Base-by-base conservation (phyloP, 2,113 vertebrate species). In the Catharus minimus region DNA sequence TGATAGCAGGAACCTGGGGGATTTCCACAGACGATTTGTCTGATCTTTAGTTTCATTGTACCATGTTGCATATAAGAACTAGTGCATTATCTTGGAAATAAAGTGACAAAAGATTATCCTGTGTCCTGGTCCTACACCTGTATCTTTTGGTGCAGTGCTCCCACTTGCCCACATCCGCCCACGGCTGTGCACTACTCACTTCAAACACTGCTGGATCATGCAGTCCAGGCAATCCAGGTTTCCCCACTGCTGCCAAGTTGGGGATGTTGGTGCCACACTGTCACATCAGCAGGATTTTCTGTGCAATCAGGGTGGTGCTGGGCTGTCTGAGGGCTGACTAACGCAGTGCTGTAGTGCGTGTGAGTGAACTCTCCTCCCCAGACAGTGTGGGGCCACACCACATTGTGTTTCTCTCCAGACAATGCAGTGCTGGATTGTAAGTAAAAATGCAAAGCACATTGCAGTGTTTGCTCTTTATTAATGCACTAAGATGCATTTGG, bases 391-490 rank as follows among this genome's bases (percentile, higher is more conserved):
- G 67, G 75, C 62, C 0, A 1, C 11, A 67, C 52, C 9, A 15
- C 67, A 52, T 58, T 82, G 79, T 82, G 92, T 86, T 90, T 57
- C 76, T 78, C 52, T 94, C 72, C 61, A 91, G 88, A 90, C 92
- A 94, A 88, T 75, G 90, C 93, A 74, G 90, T 77, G 57, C 76
- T 74, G 52, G 82, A 67, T 77, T 52, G 27, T 82, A 71, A 88
- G 88, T 92, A 91, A 82, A 90, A 94, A 96, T 96, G 93, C 94
- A 90, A 86, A 95, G 88, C 95, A 95, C 93, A 81, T 60, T 92
- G 94, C 80, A 90, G 90, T 95, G 88, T 95, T 95, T 95, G 88
- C 88, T 95, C 55, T 95, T 92, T 95, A 94, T 94, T 94, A 95
- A 93, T 83, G 86, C 93, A 91, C 90, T 88, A 88, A 79, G 93